Evolutionary conservation across 2,888 invertebrate species (phyloP), one percentile per base, ranked within the genome.

Genomic region (Biston stratarius): DNA sequence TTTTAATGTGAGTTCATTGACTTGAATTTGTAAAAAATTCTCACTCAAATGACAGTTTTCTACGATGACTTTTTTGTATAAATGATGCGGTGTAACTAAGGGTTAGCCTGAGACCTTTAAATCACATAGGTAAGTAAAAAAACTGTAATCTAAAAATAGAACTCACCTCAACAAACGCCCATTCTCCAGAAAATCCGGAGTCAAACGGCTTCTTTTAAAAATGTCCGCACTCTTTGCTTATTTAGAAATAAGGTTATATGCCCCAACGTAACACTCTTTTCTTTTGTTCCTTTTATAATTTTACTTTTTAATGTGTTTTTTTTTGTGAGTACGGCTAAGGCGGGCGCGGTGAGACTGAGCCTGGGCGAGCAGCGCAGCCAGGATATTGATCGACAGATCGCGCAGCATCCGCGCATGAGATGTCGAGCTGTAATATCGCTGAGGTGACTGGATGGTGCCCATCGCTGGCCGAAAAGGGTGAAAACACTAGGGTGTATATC

Each of bases 381-480:
- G 72, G 76, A 74, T 87, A 91, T 91, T 83, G 91, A 91, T 91
- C 88, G 78, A 61, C 72, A 77, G 76, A 81, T 67, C 82, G 90
- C 91, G 91, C 91, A 91, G 91, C 89, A 87, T 91, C 90, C 36
- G 84, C 74, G 73, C 71, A 65, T 73, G 77, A 74, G 74, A 77
- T 71, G 69, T 61, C 7, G 66, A 69, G 71, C 6, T 36, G 63
- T 64, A 10, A 45, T 49, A 70, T 69, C 33, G 55, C 57, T 45
- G 12, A 5, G 47, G 7, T 45, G 0, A n/a, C 38, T 14, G 69
- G 62, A 51, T 47, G 45, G 7, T 55, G 44, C 84, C 75, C 86
- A 84, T 82, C 83, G 82, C 82, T 70, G 70, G 61, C 11, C 24
- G 24, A 24, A 61, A 5, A n/a, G 34, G n/a, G n/a, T n/a, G n/a